phyloP scores from a whole-genome alignment of 2,113 vertebrate species.

The Petrocephalus zakoni region DNA sequence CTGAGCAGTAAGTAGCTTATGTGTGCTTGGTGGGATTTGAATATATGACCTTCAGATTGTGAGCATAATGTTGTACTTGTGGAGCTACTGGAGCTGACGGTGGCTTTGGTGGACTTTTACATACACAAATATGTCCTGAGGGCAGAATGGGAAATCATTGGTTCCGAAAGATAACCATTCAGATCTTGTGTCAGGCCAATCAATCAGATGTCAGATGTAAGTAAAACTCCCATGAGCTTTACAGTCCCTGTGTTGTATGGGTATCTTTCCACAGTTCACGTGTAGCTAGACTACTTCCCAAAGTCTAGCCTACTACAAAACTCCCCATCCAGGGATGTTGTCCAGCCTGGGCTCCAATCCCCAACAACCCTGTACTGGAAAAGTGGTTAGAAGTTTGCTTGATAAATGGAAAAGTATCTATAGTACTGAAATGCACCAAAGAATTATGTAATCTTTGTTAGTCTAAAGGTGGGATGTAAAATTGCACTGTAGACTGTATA shows the following conservation, averaged over 20 bases:
- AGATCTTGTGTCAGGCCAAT: too few relatives aligned
- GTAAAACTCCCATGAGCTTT: too few relatives aligned
- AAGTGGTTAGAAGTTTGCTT: not conserved
- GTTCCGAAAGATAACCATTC: too few relatives aligned
- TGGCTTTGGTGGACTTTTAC: too few relatives aligned
- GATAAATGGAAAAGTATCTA: not conserved
- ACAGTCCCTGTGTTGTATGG: not conserved
- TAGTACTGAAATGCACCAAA: not conserved
- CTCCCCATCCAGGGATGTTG: not conserved
- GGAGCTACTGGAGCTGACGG: not conserved
- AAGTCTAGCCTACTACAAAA: not conserved
- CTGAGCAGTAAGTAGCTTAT: not conserved
- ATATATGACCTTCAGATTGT: not conserved
- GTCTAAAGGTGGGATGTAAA: not conserved
- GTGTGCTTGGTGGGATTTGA: not conserved
- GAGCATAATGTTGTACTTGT: not conserved
- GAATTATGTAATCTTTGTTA: not conserved
- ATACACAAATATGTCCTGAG: too few relatives aligned
- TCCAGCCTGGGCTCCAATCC: not conserved
- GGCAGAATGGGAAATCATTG: too few relatives aligned
- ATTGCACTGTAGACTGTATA: not conserved
- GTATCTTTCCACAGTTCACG: not conserved
- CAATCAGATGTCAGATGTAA: too few relatives aligned
- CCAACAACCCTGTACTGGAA: not conserved
- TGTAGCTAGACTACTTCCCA: not conserved